Evolutionary conservation across 2,797 vertebrate genomes (phyloP), one percentile per base, ranked within the genome.

Genomic region (Spinibarbus caldwelli): DNA sequence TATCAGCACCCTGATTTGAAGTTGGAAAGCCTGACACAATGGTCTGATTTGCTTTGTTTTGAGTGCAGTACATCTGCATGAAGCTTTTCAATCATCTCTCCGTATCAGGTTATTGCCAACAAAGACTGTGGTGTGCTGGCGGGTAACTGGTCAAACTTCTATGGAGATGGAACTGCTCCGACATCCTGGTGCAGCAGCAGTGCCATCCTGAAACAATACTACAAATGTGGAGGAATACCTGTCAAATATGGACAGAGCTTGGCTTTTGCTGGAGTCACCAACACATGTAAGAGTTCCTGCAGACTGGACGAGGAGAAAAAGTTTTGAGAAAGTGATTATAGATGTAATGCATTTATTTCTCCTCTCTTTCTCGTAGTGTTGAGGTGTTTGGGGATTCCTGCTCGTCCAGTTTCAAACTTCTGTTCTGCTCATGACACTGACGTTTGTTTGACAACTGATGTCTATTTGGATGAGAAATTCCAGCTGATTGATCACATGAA

Each of bases 401-500:
- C 95, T 5, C 96, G 97, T 21, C 97, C 96, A 0, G 93, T 98
- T 77, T 97, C 97, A 90, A 98, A 99, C 95, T 99, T 97, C 94
- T 96, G 96, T 91, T 99, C 97, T 0, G 97, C 97, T 0, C 97
- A 98, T 0, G 97, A 98, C 88, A 98, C 97, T 0, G 97, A 99
- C 10, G 95, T 96, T 0, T 97, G 96, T 66, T 95, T 98, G 88
- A 98, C 97, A 5, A 96, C 94, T 47, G 97, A 99, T 80, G 93
- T 97, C 47, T 99, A 97, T 90, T 94, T 98, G 1, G 95, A 98
- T 43, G 97, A 97, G 90, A 90, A 97, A 34, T 92, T 97, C 95
- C 93, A 95, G 71, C 95, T 96, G 0, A 91, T 99, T 0, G 94
- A 96, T 83, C 66, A 94, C 15, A 94, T 98, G 89, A 99, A 98